A percentile compares a stretch with the other conserved stretches of the same genome.
Conservation (phyloP, 2,113 vertebrate genomes). For the Corapipo altera region DNA sequence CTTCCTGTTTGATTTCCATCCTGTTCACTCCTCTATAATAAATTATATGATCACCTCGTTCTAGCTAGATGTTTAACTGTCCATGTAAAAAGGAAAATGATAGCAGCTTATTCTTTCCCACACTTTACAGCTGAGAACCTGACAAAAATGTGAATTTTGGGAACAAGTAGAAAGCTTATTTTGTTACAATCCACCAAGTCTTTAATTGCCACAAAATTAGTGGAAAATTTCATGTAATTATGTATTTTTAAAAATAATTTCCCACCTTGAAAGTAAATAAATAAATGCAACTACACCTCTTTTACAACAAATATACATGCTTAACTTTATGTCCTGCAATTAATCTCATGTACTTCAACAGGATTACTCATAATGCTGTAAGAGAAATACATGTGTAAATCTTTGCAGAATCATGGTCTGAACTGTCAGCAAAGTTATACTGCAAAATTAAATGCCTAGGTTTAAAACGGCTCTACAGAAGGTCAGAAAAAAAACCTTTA, state of each 20-base stretch:
- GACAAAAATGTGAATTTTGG: conserved; percentile 1
- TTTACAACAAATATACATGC: background rate
- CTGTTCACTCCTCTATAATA: conserved; percentile 64
- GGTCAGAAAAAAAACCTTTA: background rate
- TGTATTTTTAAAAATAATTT: background rate
- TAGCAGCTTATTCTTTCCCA: conserved; percentile 53
- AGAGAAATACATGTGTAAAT: background rate
- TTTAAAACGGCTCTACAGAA: background rate
- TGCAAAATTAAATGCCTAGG: background rate
- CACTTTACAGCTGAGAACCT: background rate
- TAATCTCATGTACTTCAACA: conserved; percentile 40
- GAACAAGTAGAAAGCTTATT: background rate
- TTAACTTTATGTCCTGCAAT: conserved; percentile 33
- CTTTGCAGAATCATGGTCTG: background rate
- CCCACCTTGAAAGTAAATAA: background rate
- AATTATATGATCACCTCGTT: conserved; percentile 63
- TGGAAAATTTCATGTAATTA: background rate
- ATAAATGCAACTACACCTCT: background rate
- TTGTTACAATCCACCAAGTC: background rate
- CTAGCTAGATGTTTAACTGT: conserved; percentile 58
- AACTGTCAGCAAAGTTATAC: background rate
- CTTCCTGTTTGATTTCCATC: conserved; percentile 27
- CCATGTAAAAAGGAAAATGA: conserved; percentile 63
- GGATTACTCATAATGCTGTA: conserved; percentile 2
- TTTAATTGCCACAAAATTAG: background rate